Base-by-base conservation (phyloP, 2,797 vertebrate genomes). In the Gallinago nigripennis region DNA sequence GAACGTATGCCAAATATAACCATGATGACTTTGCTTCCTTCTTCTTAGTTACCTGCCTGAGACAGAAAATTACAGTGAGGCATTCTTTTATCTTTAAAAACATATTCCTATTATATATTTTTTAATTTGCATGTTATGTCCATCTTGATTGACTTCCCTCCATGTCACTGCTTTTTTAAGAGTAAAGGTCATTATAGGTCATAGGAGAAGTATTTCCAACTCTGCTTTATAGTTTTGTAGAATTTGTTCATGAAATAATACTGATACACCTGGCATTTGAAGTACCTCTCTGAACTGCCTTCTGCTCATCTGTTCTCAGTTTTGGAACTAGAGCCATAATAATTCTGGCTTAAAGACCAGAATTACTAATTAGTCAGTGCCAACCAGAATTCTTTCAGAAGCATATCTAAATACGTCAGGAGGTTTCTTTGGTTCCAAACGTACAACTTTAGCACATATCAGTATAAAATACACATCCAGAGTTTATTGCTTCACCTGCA, bases 51-150 rank as follows among this genome's bases (percentile, higher is more conserved):
- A 45, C 46, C 73, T 6, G 18, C 46, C 73, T 6, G 18, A 86
- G 66, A 69, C 24, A 82, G 80, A 90, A 93, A 82, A 86, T 73
- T 84, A 86, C 53, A 37, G 37, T 37, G 37, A 37, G 37, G 37
- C 37, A 37, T 86, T 88, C 30, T 84, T 83, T 81, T 84, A 48
- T 88, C 63, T 37, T 37, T 37, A 86, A 54, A 92, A 88, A 71
- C 30, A 33, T 16, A 48, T 90, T 88, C 23, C 45, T 54, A 24
- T 71, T 82, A 28, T 13, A 51, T 92, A 46, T 46, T 86, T 53
- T 65, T 92, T 61, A 66, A 80, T 77, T 86, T 87, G 58, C 54
- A 60, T 79, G 48, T 79, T 84, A 82, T 64, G 92, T 94, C 50
- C 58, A 76, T 75, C 80, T 68, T 92, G 76, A 88, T 51, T 58